Percentiles rank a stretch among this genome's conserved stretches.
phyloP scores from a whole-genome alignment of 2,113 vertebrate genomes.

The Phodopus roborovskii region DNA sequence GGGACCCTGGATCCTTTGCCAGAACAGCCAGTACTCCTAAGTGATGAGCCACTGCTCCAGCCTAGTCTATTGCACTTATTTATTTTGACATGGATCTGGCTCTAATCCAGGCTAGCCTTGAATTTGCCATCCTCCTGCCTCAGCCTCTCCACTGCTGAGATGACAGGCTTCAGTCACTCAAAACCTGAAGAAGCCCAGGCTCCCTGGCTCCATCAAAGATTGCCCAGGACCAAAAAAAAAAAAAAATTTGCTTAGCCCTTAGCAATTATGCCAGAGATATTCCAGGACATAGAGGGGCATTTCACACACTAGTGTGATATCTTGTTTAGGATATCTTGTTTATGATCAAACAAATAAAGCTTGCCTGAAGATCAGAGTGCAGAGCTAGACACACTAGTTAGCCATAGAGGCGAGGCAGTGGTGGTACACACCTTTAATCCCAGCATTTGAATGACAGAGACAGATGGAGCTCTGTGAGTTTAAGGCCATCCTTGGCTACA shows the following conservation, averaged over 20 bases:
- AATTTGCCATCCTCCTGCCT: not conserved
- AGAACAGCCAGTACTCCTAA: not conserved
- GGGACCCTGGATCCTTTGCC: not conserved
- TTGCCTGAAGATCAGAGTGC: no score
- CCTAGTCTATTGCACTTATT: not conserved
- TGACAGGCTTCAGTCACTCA: not conserved
- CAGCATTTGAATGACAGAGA: no score
- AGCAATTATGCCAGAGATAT: not conserved
- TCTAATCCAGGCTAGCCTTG: not conserved
- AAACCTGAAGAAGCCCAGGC: not conserved
- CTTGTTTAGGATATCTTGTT: no score
- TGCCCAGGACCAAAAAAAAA: not conserved
- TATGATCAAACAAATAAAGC: no score
- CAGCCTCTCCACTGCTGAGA: not conserved
- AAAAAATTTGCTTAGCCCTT: constrained; percentile 18
- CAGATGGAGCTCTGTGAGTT: no score
- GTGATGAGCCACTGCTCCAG: not conserved
- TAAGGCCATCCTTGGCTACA: no score
- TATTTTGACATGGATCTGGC: not conserved
- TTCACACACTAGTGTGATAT: not conserved
- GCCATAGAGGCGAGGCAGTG: no score
- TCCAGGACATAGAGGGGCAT: not conserved
- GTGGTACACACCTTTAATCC: no score
- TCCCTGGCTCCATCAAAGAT: not conserved
- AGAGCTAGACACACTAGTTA: no score